Percentiles rank a stretch among this genome's conserved stretches.
These are phyloP conservation scores for Osmerus eperlanus DNA, from an alignment of 2,113 vertebrate species.

Conservation along the genomic window DNA sequence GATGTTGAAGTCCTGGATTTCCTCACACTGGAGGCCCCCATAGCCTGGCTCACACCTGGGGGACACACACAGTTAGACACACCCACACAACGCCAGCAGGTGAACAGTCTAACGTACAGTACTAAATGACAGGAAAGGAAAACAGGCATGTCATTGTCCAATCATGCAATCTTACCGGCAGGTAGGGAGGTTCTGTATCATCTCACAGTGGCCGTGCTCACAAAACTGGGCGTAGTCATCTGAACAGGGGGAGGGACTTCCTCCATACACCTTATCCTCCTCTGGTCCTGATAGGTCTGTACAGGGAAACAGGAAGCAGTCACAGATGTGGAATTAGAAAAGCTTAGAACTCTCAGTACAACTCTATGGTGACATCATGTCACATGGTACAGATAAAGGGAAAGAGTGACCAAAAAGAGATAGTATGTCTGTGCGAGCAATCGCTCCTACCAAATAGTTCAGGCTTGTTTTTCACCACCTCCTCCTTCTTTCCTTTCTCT, in stretches of 20 bases:
- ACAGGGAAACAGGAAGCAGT: neutral
- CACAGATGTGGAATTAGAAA: too few relatives aligned
- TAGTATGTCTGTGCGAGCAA: too few relatives aligned
- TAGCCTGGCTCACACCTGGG: constrained; percentile 94
- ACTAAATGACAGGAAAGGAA: neutral
- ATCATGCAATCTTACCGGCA: constrained; percentile 80
- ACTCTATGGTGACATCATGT: neutral
- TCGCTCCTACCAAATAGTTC: constrained; percentile 58
- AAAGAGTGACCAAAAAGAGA: too few relatives aligned
- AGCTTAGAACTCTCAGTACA: neutral
- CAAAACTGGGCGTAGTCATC: constrained; percentile 89
- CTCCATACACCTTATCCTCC: constrained; percentile 81
- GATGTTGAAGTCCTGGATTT: constrained; percentile 93
- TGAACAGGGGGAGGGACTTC: constrained; percentile 83
- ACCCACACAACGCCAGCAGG: neutral
- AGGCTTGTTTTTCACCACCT: constrained; percentile 55
- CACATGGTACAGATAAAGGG: too few relatives aligned
- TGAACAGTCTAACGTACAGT: neutral
- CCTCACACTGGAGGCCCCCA: constrained; percentile 92
- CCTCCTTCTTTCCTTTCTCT: constrained; percentile 67
- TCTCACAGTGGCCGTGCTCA: constrained; percentile 93
- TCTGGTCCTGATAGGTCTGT: constrained; percentile 83
- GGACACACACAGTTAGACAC: constrained; percentile 6
- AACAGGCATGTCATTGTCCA: neutral
- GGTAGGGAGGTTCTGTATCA: constrained; percentile 86